A percentile compares a stretch with the other conserved stretches of the same genome.
phyloP scores from a whole-genome alignment of 2,888 invertebrate genomes.

The Eristalinus aeneus region DNA sequence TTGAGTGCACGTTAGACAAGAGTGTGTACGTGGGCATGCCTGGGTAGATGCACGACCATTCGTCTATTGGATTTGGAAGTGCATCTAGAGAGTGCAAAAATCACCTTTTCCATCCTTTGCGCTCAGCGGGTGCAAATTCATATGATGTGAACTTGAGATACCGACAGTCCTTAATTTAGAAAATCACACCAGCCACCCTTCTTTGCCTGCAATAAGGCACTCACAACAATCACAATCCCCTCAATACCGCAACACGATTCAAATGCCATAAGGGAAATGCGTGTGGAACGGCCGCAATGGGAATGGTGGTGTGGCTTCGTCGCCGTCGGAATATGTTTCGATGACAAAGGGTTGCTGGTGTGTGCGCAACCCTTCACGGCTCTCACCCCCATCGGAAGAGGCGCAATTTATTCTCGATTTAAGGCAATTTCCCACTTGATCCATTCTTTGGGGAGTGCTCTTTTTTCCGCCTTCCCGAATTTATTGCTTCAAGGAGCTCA shows the following conservation, averaged over 20 bases:
- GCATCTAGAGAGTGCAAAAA: not conserved
- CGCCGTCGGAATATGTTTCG: slow-evolving; percentile 60
- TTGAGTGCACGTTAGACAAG: slow-evolving; percentile 66
- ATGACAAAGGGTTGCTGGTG: slow-evolving; percentile 62
- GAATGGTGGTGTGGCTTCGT: not conserved
- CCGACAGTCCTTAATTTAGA: slow-evolving; percentile 58
- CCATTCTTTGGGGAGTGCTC: slow-evolving; percentile 8
- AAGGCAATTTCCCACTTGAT: slow-evolving; percentile 68
- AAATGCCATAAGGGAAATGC: slow-evolving; percentile 20
- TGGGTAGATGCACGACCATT: not conserved
- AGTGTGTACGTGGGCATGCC: slow-evolving; percentile 22
- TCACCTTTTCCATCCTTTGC: not conserved
- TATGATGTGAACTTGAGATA: slow-evolving; percentile 54
- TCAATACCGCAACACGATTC: slow-evolving; percentile 36
- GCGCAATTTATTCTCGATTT: slow-evolving; percentile 67
- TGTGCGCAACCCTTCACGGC: slow-evolving; percentile 30
- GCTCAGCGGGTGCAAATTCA: slow-evolving; percentile 6
- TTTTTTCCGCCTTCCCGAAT: slow-evolving; percentile 12
- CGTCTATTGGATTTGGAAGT: not conserved
- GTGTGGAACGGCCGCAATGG: not conserved
- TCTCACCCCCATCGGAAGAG: slow-evolving; percentile 46
- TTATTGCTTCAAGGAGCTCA: slow-evolving; percentile 35
- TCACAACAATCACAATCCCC: slow-evolving; percentile 12
- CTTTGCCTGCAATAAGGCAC: slow-evolving; percentile 7
- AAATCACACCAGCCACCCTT: slow-evolving; percentile 65